A percentile compares a stretch with the other conserved stretches of the same genome.
phyloP scores from a whole-genome alignment of 2,888 invertebrate genomes.

The Salpingus planirostris region DNA sequence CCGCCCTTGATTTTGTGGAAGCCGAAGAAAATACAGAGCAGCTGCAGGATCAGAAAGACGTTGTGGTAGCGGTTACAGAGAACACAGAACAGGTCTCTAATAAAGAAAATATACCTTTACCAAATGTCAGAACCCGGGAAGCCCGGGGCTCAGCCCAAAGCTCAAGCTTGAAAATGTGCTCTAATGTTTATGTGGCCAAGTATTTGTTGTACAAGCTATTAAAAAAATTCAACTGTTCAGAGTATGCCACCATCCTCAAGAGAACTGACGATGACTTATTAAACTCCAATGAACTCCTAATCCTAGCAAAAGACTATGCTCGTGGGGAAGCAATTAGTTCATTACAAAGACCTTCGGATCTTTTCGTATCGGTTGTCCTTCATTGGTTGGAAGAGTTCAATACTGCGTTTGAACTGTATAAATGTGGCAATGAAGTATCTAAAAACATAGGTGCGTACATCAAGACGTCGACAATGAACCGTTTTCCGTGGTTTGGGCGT shows the following conservation, averaged over 20 bases:
- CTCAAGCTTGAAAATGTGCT: slow-evolving; percentile 3
- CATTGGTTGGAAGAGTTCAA: slow-evolving; percentile 3
- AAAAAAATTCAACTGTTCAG: slow-evolving; percentile 4
- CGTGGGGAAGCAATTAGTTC: slow-evolving; percentile 1
- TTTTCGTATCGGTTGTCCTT: neutral
- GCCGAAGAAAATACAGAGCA: neutral
- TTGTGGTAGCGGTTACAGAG: neutral
- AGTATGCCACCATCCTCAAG: neutral
- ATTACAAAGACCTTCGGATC: slow-evolving; percentile 3
- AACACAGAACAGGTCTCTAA: neutral
- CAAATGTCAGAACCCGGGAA: neutral
- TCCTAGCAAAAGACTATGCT: slow-evolving; percentile 1
- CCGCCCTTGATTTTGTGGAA: slow-evolving; percentile 6
- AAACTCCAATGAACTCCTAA: slow-evolving; percentile 2
- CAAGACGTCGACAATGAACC: neutral
- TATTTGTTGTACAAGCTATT: slow-evolving; percentile 4
- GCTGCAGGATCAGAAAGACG: slow-evolving; percentile 1
- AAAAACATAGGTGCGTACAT: slow-evolving; percentile 1
- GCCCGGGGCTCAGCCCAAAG: neutral
- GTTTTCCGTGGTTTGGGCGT: slow-evolving; percentile 3
- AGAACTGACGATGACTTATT: slow-evolving; percentile 1
- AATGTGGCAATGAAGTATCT: slow-evolving; percentile 1
- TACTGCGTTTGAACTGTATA: slow-evolving; percentile 3
- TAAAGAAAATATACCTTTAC: slow-evolving; percentile 5
- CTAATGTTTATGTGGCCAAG: slow-evolving; percentile 4